phyloP scores from a whole-genome alignment of 2,113 vertebrate species.

The Anser cygnoides region DNA sequence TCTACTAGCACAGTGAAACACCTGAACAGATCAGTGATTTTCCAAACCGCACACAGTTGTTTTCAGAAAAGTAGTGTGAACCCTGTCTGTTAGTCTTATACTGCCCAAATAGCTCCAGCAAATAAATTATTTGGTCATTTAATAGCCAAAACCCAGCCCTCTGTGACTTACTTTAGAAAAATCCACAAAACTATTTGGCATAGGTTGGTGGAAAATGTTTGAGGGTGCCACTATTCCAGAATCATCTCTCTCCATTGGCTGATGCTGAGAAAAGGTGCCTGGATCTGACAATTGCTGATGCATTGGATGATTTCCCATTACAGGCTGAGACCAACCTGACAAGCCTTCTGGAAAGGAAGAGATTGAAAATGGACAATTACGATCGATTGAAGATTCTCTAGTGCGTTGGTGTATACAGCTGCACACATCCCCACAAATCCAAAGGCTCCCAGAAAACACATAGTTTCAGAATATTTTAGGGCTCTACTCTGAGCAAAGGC shows the following conservation, averaged over 20 bases:
- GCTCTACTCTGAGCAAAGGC: neutral
- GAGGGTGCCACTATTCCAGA: constrained; percentile 96
- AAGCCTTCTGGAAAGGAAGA: constrained; percentile 86
- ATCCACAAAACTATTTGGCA: constrained; percentile 96
- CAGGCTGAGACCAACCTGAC: constrained; percentile 97
- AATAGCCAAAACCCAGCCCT: neutral
- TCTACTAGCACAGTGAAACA: neutral
- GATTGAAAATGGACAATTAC: neutral
- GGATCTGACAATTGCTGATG: constrained; percentile 94
- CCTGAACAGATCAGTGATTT: neutral
- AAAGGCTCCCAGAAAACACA: neutral
- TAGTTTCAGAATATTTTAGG: neutral
- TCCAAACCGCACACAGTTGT: neutral
- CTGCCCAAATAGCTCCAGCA: neutral
- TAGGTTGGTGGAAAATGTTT: constrained; percentile 95
- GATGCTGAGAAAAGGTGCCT: constrained; percentile 95
- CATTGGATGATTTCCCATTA: constrained; percentile 93
- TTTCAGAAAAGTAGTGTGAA: neutral
- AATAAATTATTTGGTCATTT: neutral
- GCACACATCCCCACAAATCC: neutral
- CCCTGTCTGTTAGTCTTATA: neutral
- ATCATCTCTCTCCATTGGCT: constrained; percentile 97
- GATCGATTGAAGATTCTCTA: neutral
- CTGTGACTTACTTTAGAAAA: constrained; percentile 90
- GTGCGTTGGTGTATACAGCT: neutral